Base-by-base conservation (phyloP, 2,888 invertebrate species). In the Lasioglossum malachurum region DNA sequence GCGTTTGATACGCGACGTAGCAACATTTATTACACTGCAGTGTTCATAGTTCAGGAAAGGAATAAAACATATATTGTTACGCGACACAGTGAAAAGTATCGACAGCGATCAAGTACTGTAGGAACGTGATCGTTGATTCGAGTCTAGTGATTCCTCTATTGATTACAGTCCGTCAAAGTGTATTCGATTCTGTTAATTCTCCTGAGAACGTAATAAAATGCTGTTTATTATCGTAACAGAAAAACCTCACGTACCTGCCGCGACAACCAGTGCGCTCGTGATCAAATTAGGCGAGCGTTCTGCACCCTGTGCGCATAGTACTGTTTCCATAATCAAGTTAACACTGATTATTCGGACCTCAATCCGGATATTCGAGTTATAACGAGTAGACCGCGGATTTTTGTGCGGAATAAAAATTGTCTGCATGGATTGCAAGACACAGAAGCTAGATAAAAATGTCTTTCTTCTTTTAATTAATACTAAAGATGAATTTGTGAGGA, bases 11-110 rank as follows among this genome's bases (percentile, higher is more conserved):
- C 74, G 69, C 84, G 77, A 84, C 73, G 77, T 82, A 87, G 82
- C 46, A 76, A 81, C 84, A 82, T 87, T 87, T 87, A 87, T 82
- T 87, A 75, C 74, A 87, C 64, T 81, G 46, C 75, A 80, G 60
- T 87, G 87, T 88, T 87, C 72, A 83, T 79, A 82, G 75, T 67
- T 88, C 72, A 71, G 78, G 14, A 75, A 84, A 80, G 49, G 35
- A 81, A 82, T 82, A 38, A 74, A 74, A 77, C 79, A 79, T 79
- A 79, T 81, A 83, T 81, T 88, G 81, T 89, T 85, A 73, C 72
- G 82, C 72, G 64, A 27, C 81, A 80, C 80, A 75, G 80, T 88
- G 84, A 76, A 44, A 31, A 60, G n/a, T 72, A 73, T 78, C 53
- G 60, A 75, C 27, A 75, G 75, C 67, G 75, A 46, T 69, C 72